phyloP scores from a whole-genome alignment of 2,888 invertebrate species.

The Diarsia rubi region DNA sequence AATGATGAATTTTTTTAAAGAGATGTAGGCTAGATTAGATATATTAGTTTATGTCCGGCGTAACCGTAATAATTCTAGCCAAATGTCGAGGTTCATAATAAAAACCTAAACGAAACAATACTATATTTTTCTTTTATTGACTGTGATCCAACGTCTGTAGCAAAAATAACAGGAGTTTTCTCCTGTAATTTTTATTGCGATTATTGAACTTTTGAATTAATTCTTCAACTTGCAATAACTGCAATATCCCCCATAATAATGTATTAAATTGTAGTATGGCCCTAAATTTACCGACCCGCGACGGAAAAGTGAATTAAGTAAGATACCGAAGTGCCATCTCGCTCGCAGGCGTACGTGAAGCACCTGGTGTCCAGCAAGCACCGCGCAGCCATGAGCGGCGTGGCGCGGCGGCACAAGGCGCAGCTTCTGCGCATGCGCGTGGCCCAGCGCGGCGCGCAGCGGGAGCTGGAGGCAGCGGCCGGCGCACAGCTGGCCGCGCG shows the following conservation, averaged over 20 bases:
- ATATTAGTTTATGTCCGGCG: not conserved
- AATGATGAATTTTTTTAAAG: no score
- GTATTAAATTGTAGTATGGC: not conserved
- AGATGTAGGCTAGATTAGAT: not conserved
- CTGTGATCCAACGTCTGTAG: not conserved
- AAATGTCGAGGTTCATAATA: not conserved
- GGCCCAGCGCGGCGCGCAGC: conserved; percentile 95
- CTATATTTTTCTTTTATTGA: not conserved
- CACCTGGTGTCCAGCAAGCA: conserved; percentile 94
- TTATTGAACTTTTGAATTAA: no score
- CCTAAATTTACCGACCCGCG: not conserved
- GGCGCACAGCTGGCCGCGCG: conserved; percentile 91
- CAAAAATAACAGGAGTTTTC: no score
- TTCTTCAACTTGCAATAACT: not conserved
- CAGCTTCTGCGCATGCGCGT: conserved; percentile 95
- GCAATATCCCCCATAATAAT: not conserved
- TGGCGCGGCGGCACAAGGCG: conserved; percentile 94
- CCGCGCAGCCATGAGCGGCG: conserved; percentile 93
- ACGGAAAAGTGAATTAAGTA: not conserved
- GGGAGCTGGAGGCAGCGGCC: conserved; percentile 94
- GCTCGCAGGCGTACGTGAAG: conserved; percentile 92
- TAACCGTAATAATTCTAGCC: no score
- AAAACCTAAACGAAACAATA: not conserved
- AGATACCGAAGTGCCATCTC: not conserved
- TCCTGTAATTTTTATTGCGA: no score